Conservation (phyloP, 1,140 invertebrate species). For the Acyrthosiphon pisum region DNA sequence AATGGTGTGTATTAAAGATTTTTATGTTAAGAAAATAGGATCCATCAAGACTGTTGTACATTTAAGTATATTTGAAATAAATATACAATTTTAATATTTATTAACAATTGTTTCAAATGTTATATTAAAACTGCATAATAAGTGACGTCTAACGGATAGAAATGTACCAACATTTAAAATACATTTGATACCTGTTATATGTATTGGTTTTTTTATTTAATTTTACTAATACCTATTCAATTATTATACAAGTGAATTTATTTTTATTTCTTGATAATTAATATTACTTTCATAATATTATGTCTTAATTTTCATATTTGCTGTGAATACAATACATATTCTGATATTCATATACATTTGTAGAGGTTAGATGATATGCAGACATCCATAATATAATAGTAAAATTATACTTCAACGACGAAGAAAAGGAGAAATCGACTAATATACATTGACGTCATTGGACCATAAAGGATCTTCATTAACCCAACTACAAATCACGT, state of each 20-base stretch:
- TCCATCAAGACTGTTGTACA: not conserved
- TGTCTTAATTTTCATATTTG: no score
- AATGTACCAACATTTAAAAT: not conserved
- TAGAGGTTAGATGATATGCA: not conserved
- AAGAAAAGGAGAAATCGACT: constrained; percentile 28
- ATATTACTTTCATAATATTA: not conserved
- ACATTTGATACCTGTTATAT: not conserved
- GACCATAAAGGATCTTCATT: not conserved
- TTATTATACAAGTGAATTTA: not conserved
- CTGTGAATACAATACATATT: not conserved
- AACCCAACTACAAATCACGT: constrained; percentile 31
- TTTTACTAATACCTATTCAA: not conserved
- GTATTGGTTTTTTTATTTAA: not conserved
- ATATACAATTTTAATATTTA: not conserved
- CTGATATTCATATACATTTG: not conserved
- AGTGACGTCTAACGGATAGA: no score
- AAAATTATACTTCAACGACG: not conserved
- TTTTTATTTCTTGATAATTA: not conserved
- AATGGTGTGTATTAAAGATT: not conserved
- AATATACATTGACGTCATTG: not conserved
- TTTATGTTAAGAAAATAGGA: not conserved
- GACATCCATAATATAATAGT: not conserved
- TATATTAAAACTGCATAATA: not conserved
- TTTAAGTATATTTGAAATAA: not conserved
- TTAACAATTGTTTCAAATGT: not conserved